Evolutionary conservation across 2,113 vertebrate genomes (phyloP).

Genomic region (Thamnaconus septentrionalis): DNA sequence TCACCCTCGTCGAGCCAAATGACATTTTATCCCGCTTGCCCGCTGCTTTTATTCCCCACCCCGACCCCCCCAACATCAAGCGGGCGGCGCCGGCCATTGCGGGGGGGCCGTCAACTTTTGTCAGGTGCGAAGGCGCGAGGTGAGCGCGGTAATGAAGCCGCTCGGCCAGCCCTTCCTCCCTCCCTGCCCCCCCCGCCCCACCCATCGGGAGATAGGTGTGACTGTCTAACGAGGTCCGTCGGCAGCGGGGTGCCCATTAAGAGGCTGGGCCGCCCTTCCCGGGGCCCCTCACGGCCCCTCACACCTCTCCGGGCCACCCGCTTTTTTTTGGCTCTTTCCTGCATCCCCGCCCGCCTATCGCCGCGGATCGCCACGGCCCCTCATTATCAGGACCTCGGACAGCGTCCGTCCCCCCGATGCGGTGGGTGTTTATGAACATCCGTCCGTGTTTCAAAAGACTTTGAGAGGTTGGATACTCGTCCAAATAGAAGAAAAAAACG

Average conservation of each 20-base stretch:
- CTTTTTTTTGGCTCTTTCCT: constrained; percentile 55
- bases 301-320: constrained; percentile 61
- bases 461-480: neutral
- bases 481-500: too few species aligned
- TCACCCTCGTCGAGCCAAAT: constrained; percentile 50
- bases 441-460: constrained; percentile 5
- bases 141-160: constrained; percentile 73
- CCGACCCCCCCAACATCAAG: constrained; percentile 61
- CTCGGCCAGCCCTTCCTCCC: constrained; percentile 44
- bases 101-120: constrained; percentile 63
- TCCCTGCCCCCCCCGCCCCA: too few species aligned
- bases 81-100: constrained; percentile 30
- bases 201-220: constrained; percentile 77
- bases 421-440: neutral
- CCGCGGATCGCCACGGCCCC: too few species aligned
- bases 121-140: constrained; percentile 71
- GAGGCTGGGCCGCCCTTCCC: constrained; percentile 62
- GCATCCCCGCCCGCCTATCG: neutral
- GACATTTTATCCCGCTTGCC: constrained; percentile 35
- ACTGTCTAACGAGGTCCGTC: constrained; percentile 79
- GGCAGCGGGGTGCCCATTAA: constrained; percentile 71
- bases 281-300: constrained; percentile 52
- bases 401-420: neutral
- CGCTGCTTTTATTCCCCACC: constrained; percentile 49
- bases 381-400: too few species aligned